These are phyloP conservation scores for Pao palembangensis DNA, from an alignment of 2,113 vertebrate species.

Conservation along the genomic window DNA sequence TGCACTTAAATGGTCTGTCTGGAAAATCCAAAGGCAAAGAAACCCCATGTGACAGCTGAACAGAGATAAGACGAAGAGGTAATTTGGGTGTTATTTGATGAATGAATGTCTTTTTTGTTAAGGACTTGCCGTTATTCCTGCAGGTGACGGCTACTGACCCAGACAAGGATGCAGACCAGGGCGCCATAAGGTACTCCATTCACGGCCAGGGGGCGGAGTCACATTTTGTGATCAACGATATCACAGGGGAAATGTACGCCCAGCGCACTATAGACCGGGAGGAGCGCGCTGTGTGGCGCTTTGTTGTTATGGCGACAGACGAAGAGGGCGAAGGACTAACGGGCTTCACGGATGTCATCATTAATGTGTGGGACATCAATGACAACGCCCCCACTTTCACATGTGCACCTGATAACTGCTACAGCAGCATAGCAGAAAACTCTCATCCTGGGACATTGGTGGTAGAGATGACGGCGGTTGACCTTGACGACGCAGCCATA, in stretches of 20 bases:
- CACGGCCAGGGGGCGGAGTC: constrained; percentile 84
- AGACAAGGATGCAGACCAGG: constrained; percentile 80
- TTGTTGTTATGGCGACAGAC: constrained; percentile 87
- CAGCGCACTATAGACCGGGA: constrained; percentile 83
- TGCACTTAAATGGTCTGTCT: constrained; percentile 47
- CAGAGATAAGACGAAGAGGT: constrained; percentile 37
- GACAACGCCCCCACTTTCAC: constrained; percentile 81
- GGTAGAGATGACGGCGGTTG: constrained; percentile 83
- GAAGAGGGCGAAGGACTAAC: constrained; percentile 86
- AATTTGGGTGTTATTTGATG: constrained; percentile 37
- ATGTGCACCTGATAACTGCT: constrained; percentile 79
- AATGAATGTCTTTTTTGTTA: constrained; percentile 38
- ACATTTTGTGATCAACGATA: constrained; percentile 85
- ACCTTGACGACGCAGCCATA: constrained; percentile 81
- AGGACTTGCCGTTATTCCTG: constrained; percentile 49
- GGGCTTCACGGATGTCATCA: constrained; percentile 87
- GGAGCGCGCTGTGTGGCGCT: constrained; percentile 83
- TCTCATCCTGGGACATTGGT: constrained; percentile 78
- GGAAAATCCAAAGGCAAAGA: constrained; percentile 28
- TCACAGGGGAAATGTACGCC: constrained; percentile 82
- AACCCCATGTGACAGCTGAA: constrained; percentile 14
- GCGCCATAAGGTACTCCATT: constrained; percentile 83
- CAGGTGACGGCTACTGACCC: constrained; percentile 87
- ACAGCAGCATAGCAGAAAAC: constrained; percentile 80
- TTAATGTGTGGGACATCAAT: constrained; percentile 88